phyloP scores from a whole-genome alignment of 1,140 invertebrate species.

The Zaprionus africanus region DNA sequence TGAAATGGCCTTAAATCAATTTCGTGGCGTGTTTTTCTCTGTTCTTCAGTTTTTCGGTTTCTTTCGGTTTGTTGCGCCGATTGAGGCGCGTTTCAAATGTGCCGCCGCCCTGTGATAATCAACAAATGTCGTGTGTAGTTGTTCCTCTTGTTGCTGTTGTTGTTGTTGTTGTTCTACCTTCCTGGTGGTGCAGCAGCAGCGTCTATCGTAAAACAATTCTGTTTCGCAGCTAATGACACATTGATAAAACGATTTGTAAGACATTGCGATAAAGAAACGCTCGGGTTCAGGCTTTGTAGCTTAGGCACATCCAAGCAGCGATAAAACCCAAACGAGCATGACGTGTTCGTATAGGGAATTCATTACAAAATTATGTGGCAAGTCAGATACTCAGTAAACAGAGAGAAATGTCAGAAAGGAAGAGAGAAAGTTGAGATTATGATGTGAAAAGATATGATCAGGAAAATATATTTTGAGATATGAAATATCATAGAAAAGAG shows the following conservation, averaged over 20 bases:
- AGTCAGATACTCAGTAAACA: not conserved
- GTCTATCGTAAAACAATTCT: slow-evolving; percentile 75
- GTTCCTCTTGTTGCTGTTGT: slow-evolving; percentile 48
- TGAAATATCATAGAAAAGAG: not conserved
- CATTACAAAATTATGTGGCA: not conserved
- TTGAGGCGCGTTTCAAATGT: slow-evolving; percentile 57
- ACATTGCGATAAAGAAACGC: slow-evolving; percentile 80
- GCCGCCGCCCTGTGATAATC: slow-evolving; percentile 71
- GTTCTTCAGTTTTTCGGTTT: slow-evolving; percentile 20
- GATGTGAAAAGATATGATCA: not conserved
- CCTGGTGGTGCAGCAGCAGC: slow-evolving; percentile 19
- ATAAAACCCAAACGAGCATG: slow-evolving; percentile 43
- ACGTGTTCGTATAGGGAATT: slow-evolving; percentile 20
- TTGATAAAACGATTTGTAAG: slow-evolving; percentile 83
- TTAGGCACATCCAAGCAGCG: slow-evolving; percentile 43
- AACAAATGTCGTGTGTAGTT: slow-evolving; percentile 63
- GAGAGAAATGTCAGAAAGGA: not conserved
- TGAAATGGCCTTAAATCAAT: slow-evolving; percentile 74
- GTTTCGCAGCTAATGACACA: slow-evolving; percentile 73
- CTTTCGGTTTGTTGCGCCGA: slow-evolving; percentile 34
- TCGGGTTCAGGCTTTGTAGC: slow-evolving; percentile 75
- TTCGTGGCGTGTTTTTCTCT: slow-evolving; percentile 59
- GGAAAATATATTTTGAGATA: not conserved
- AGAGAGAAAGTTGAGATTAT: not conserved
- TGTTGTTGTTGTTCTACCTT: slow-evolving; percentile 45